Percentiles rank a stretch among this genome's conserved stretches.
These are phyloP conservation scores for Macropis europaea DNA, from an alignment of 2,888 invertebrate species.

Conservation along the genomic window DNA sequence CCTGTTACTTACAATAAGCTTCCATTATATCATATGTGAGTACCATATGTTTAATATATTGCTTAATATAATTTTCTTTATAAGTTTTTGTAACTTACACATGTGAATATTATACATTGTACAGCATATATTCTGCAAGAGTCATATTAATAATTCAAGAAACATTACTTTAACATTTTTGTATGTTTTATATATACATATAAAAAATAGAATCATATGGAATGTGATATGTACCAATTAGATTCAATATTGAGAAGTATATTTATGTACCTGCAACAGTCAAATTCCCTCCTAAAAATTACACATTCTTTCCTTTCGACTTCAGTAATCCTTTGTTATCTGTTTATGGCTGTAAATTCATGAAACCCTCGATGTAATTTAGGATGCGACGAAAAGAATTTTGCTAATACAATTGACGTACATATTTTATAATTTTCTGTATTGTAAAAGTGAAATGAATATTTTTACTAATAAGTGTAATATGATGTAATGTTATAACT, in stretches of 20 bases:
- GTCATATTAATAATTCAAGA: not conserved
- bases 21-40: not conserved
- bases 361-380: slow-evolving; percentile 1
- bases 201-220: not conserved
- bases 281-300: not conserved
- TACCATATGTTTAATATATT: slow-evolving; percentile 6
- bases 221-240: not conserved
- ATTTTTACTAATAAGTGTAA: slow-evolving; percentile 9
- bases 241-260: slow-evolving; percentile 1
- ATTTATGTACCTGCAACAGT: not conserved
- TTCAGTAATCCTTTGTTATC: not conserved
- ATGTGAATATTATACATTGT: slow-evolving; percentile 7
- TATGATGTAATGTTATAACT: slow-evolving; percentile 13
- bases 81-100: slow-evolving; percentile 20
- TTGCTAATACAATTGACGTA: not conserved
- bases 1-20: slow-evolving; percentile 2
- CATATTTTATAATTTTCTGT: slow-evolving; percentile 25
- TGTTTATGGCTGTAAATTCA: slow-evolving; percentile 2
- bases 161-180: slow-evolving; percentile 21
- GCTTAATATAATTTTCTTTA: slow-evolving; percentile 18
- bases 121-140: not conserved
- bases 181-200: slow-evolving; percentile 4
- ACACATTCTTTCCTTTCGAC: not conserved
- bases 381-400: not conserved
- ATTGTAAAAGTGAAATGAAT: not conserved